Conservation (phyloP, 2,797 vertebrate species). For the Poecilia gillii region DNA sequence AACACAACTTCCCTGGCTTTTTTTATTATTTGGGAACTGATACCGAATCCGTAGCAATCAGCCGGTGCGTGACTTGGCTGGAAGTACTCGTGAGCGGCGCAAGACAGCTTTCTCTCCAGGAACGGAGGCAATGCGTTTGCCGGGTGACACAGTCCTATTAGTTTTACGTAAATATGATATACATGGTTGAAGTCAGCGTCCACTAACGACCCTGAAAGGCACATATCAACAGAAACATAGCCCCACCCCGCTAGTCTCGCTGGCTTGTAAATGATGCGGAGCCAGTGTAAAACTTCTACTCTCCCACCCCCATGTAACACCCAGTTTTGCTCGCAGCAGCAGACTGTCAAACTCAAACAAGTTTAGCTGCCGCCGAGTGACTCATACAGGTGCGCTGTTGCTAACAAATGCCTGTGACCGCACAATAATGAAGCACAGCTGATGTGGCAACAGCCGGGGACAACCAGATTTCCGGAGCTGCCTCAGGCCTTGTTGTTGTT, state of each 20-base stretch:
- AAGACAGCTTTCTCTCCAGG: neutral
- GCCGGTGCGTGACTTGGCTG: neutral
- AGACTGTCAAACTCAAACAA: neutral
- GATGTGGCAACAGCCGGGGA: slow-evolving; percentile 17
- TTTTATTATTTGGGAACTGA: neutral
- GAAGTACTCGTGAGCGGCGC: neutral
- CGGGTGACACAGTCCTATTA: neutral
- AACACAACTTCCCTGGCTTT: neutral
- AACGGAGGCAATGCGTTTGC: neutral
- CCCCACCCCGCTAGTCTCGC: neutral
- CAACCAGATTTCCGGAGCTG: neutral
- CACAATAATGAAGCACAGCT: slow-evolving; percentile 35
- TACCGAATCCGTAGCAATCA: neutral
- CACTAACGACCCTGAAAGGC: neutral
- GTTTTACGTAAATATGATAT: neutral
- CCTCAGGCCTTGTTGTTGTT: slow-evolving; percentile 20
- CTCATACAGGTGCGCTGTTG: neutral
- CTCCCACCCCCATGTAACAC: neutral
- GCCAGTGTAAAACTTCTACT: neutral
- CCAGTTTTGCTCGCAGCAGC: slow-evolving; percentile 23
- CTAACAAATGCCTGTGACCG: neutral
- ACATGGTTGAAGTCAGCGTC: neutral
- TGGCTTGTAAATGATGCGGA: neutral
- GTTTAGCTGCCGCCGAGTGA: slow-evolving; percentile 28
- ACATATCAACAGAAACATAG: neutral